A percentile compares a stretch with the other conserved stretches of the same genome.
Evolutionary conservation across 2,888 invertebrate species (phyloP).

Genomic region (Ommatoiulus sabulosus): DNA sequence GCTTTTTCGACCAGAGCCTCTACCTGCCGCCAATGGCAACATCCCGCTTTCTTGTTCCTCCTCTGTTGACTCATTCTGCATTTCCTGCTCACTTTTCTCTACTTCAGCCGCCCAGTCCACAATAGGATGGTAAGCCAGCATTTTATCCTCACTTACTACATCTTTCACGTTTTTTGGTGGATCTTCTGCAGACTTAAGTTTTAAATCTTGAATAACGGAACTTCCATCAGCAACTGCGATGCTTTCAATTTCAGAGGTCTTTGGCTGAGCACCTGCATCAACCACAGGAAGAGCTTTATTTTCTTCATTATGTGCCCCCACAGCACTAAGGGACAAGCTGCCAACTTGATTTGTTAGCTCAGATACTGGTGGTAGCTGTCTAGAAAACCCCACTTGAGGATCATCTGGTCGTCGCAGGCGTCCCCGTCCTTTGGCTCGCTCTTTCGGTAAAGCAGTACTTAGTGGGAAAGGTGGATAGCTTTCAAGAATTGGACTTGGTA

Average conservation of each 20-base stretch:
- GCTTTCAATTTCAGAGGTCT: not conserved
- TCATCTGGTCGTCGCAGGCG: not conserved
- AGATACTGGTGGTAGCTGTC: not conserved
- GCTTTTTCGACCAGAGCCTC: not conserved
- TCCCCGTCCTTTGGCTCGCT: not conserved
- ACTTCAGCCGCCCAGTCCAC: slow-evolving; percentile 47
- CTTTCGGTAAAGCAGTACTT: not conserved
- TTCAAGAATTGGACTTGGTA: not conserved
- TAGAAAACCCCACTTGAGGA: not conserved
- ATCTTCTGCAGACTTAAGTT: not conserved
- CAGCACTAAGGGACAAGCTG: not conserved
- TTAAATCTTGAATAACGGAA: not conserved
- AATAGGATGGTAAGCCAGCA: not conserved
- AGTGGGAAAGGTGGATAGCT: not conserved
- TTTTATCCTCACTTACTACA: not conserved
- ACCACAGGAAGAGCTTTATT: not conserved
- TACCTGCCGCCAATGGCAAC: not conserved
- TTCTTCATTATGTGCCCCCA: not conserved
- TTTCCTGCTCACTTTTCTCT: slow-evolving; percentile 25
- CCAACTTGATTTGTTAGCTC: not conserved
- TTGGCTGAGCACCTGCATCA: not conserved
- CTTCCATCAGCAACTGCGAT: not conserved
- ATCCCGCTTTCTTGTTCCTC: not conserved
- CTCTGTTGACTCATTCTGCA: not conserved
- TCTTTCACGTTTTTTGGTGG: not conserved